Evolutionary conservation across 2,113 vertebrate species (phyloP).

Genomic region (Macrotus californicus): DNA sequence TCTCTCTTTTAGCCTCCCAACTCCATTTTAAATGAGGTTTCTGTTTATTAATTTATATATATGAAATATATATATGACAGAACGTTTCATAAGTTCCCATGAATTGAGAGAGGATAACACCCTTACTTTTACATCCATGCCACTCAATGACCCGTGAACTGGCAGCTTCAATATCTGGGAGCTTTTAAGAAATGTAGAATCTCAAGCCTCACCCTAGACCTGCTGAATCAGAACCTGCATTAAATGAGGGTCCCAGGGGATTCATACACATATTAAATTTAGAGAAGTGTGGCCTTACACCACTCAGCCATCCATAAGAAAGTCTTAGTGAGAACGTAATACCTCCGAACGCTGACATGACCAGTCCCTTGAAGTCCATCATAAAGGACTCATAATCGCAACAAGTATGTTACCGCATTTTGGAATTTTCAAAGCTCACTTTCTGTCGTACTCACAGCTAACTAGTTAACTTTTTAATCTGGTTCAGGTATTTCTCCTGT

Average conservation of each 20-base stretch:
- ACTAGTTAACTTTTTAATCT: conserved; percentile 7
- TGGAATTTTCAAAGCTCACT: background rate
- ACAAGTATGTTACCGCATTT: background rate
- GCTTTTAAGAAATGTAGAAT: background rate
- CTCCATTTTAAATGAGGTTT: background rate
- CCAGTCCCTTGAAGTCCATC: background rate
- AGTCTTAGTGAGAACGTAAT: background rate
- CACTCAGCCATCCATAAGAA: background rate
- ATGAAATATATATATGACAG: background rate
- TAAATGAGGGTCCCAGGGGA: background rate
- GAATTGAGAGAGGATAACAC: background rate
- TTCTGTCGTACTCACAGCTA: background rate
- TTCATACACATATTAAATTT: background rate
- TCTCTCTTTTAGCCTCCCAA: background rate
- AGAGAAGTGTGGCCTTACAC: background rate
- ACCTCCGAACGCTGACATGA: background rate
- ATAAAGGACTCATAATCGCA: background rate
- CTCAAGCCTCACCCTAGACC: background rate
- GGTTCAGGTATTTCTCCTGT: background rate
- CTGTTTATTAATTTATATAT: background rate
- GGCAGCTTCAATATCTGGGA: background rate
- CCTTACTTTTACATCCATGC: background rate
- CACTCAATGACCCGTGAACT: background rate
- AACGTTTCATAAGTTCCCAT: background rate
- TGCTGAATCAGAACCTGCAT: background rate